These are phyloP conservation scores for Tragelaphus scriptus DNA, from an alignment of 2,113 vertebrate genomes.

Conservation along the genomic window DNA sequence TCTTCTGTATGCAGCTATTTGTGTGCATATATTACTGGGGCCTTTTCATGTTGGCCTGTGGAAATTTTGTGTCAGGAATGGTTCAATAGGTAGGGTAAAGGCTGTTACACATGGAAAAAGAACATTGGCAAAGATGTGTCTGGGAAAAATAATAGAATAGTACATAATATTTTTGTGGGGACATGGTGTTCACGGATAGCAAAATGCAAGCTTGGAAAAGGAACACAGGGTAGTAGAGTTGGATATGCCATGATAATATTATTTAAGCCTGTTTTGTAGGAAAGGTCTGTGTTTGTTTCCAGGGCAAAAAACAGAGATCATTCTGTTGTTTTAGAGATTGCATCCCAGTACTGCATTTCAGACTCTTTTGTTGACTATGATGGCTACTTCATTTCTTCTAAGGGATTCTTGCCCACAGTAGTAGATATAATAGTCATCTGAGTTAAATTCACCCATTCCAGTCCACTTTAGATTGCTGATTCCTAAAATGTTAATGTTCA, in stretches of 20 bases:
- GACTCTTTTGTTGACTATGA: not conserved
- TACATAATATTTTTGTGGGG: not conserved
- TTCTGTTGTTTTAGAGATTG: not conserved
- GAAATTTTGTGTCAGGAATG: not conserved
- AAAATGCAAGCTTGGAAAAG: not conserved
- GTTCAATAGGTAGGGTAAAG: not conserved
- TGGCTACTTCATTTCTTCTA: not conserved
- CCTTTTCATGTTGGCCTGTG: not conserved
- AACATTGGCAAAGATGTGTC: not conserved
- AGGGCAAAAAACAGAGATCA: not conserved
- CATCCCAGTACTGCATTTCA: not conserved
- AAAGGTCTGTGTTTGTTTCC: not conserved
- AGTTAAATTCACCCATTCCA: not conserved
- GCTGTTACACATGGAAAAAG: not conserved
- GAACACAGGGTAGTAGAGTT: not conserved
- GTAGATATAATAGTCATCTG: not conserved
- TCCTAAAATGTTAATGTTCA: not conserved
- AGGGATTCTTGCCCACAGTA: not conserved
- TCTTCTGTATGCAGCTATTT: not conserved
- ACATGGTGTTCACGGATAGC: not conserved
- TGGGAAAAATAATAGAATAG: not conserved
- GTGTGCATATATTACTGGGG: not conserved
- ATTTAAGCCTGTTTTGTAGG: not conserved
- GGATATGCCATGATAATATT: not conserved
- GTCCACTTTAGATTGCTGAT: not conserved